Evolutionary conservation across 1,140 invertebrate species (phyloP).

Genomic region (Plectrocnemia conspersa): DNA sequence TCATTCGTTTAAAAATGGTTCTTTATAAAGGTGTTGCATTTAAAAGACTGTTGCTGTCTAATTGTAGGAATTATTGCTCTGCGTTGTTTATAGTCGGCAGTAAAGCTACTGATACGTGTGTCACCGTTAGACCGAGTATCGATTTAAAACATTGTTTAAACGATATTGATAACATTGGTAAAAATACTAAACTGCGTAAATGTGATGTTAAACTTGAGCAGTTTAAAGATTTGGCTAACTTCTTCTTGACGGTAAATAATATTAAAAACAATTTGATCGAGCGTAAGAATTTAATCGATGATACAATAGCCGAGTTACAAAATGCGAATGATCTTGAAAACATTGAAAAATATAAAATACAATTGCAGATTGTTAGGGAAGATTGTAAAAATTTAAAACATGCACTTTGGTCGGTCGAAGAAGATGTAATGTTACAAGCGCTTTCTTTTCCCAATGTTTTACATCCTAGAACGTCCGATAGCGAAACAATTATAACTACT

Average conservation of each 20-base stretch:
- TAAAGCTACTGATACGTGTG: conserved; percentile 56
- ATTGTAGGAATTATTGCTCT: conserved; percentile 41
- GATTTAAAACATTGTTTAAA: conserved; percentile 54
- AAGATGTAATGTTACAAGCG: conserved; percentile 52
- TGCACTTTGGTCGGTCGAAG: conserved; percentile 57
- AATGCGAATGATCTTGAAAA: conserved; percentile 41
- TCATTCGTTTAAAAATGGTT: too few relatives aligned
- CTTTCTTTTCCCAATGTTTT: conserved; percentile 63
- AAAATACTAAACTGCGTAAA: conserved; percentile 45
- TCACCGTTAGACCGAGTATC: conserved; percentile 56
- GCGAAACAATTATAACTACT: conserved; percentile 44
- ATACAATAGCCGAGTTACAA: conserved; percentile 18
- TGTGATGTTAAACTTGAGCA: conserved; percentile 45
- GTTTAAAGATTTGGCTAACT: conserved; percentile 51
- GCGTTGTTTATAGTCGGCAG: conserved; percentile 59
- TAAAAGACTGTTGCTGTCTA: not conserved
- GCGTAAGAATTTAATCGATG: conserved; percentile 35
- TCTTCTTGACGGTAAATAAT: conserved; percentile 44
- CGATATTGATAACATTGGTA: conserved; percentile 46
- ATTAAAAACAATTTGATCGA: conserved; percentile 45
- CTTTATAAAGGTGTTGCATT: conserved; percentile 1
- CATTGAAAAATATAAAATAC: conserved; percentile 49
- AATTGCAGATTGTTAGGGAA: conserved; percentile 53
- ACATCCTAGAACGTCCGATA: conserved; percentile 56
- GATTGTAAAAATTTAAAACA: conserved; percentile 57